Evolutionary conservation across 2,797 vertebrate species (phyloP), one percentile per base, ranked within the genome.

Genomic region (Apogon talboti): DNA sequence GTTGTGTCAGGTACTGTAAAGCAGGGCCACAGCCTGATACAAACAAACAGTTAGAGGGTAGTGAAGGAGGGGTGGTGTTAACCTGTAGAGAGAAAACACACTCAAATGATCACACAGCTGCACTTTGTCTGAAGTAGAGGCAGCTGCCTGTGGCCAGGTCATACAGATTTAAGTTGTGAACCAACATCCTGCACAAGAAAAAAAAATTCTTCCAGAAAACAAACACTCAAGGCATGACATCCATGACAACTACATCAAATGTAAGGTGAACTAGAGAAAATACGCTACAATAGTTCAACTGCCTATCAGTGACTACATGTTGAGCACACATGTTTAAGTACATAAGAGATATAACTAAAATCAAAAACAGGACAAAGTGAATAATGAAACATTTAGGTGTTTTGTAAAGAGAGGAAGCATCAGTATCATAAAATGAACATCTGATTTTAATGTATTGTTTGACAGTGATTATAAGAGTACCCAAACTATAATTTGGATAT

Each of bases 111-210:
- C 40, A 38, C 58, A 57, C 46, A 53, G 46, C 54, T 16, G 13
- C 28, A 69, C 43, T 42, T 44, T 47, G 37, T 67, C 52, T 69
- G 15, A 41, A 73, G 33, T 28, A 28, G 18, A 30, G 48, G 66
- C 51, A 67, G 71, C 56, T 19, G 78, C 82, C 71, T 71, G 59
- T 74, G 76, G 72, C 66, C 75, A 74, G 64, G 68, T 76, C 65
- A 59, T 2, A 30, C 35, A 47, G 14, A 53, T 40, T 28, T 51
- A 52, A 1, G 11, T 66, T 62, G 4, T 56, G 18, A 49, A 40
- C 11, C 10, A 0, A 28, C 33, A 24, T n/a, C 24, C 53, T 28
- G 24, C 19, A 21, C 19, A 21, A 21, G 3, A 21, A 21, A 2
- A 21, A 21, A 21, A 21, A 21, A 40, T 11, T 11, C n/a, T 9